Evolutionary conservation across 2,888 invertebrate species (phyloP).

Genomic region (Parnassius mnemosyne): DNA sequence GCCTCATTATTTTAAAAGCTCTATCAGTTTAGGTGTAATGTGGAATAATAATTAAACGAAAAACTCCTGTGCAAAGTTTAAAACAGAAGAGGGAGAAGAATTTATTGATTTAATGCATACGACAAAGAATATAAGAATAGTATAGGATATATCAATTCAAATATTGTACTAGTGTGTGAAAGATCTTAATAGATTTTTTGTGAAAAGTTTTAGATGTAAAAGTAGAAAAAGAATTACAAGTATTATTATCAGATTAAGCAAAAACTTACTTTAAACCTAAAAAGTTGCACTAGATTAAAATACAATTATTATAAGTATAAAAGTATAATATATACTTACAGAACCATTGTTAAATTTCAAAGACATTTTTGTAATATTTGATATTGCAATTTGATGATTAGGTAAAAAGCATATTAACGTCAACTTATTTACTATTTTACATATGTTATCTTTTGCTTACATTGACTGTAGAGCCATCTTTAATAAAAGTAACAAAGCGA

Average conservation of each 20-base stretch:
- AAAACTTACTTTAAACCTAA: no score
- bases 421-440: no score
- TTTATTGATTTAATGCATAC: no score
- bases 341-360: background rate
- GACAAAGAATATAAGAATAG: background rate
- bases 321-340: conserved; percentile 16
- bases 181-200: background rate
- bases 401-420: background rate
- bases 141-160: background rate
- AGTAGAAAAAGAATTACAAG: no score
- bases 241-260: no score
- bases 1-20: no score
- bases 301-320: background rate
- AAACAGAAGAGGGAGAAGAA: background rate
- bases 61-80: background rate
- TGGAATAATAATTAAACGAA: background rate
- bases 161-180: background rate
- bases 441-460: background rate
- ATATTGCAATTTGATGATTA: background rate
- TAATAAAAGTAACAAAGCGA: conserved; percentile 10
- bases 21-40: background rate
- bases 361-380: conserved; percentile 1
- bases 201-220: background rate
- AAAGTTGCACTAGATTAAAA: no score
- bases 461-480: background rate